These are phyloP conservation scores for Diploptera punctata DNA, from an alignment of 2,888 invertebrate genomes.

Conservation along the genomic window DNA sequence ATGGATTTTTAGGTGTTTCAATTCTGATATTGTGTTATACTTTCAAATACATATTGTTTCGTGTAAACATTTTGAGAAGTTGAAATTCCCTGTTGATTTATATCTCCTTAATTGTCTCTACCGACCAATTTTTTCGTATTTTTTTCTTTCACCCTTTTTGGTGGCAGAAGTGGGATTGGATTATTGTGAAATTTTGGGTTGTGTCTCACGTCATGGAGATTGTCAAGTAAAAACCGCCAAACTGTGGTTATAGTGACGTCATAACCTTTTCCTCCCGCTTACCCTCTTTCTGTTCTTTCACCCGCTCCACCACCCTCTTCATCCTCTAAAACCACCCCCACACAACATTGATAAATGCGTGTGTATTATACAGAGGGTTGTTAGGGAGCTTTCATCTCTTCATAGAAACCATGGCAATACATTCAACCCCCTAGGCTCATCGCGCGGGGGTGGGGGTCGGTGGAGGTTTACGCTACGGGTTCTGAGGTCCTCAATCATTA, in stretches of 20 bases:
- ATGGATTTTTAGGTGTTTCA: too few species aligned
- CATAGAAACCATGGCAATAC: conserved; percentile 36
- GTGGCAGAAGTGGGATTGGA: not conserved
- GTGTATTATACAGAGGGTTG: conserved; percentile 35
- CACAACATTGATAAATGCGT: conserved; percentile 38
- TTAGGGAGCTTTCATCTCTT: conserved; percentile 41
- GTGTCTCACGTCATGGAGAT: conserved; percentile 20
- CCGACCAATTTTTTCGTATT: not conserved
- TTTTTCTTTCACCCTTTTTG: conserved; percentile 14
- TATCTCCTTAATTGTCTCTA: conserved; percentile 25
- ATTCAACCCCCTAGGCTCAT: conserved; percentile 18
- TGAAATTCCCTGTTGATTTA: not conserved
- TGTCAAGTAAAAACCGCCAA: conserved; percentile 38
- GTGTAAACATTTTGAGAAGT: not conserved
- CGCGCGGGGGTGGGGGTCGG: conserved; percentile 1
- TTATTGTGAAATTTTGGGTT: conserved; percentile 21
- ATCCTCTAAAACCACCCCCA: not conserved
- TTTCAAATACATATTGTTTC: too few species aligned
- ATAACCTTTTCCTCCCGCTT: conserved; percentile 3
- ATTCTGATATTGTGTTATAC: too few species aligned
- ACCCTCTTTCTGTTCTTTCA: too few species aligned
- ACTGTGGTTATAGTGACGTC: conserved; percentile 33
- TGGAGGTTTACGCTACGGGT: conserved; percentile 27
- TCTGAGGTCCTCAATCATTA: conserved; percentile 44
- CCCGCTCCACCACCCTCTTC: not conserved